phyloP scores from a whole-genome alignment of 2,888 invertebrate species.

The Drosophila mettleri region DNA sequence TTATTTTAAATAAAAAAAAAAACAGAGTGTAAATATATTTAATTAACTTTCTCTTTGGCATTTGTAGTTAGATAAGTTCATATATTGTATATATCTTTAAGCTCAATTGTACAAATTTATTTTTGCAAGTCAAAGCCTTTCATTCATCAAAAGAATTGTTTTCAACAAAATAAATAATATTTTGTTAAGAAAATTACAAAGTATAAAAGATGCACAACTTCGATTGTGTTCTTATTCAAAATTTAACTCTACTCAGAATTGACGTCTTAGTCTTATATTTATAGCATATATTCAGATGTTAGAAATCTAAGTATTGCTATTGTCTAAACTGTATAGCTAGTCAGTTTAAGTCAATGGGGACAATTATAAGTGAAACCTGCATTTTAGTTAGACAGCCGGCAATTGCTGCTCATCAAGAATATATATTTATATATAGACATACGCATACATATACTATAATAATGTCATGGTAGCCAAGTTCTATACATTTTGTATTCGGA shows the following conservation, averaged over 20 bases:
- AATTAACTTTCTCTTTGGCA: too few relatives aligned
- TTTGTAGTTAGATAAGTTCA: too few relatives aligned
- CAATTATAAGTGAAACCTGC: conserved; percentile 22
- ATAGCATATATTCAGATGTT: conserved; percentile 8
- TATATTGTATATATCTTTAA: too few relatives aligned
- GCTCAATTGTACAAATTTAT: too few relatives aligned
- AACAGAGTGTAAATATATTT: too few relatives aligned
- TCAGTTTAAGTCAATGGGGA: conserved; percentile 5
- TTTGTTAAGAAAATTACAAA: too few relatives aligned
- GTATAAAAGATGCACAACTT: neutral
- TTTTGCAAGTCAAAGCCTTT: too few relatives aligned
- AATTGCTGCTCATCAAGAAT: conserved; percentile 21
- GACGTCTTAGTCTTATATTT: neutral
- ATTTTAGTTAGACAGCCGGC: conserved; percentile 48
- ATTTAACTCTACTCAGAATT: neutral
- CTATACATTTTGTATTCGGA: conserved; percentile 36
- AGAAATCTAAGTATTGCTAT: conserved; percentile 14
- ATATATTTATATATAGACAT: conserved; percentile 7
- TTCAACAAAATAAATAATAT: too few relatives aligned
- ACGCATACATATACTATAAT: conserved; percentile 18
- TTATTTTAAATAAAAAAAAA: too few relatives aligned
- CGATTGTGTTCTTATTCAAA: too few relatives aligned
- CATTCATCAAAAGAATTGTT: too few relatives aligned
- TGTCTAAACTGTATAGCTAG: conserved; percentile 19
- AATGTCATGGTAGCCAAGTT: conserved; percentile 31